A percentile compares a stretch with the other conserved stretches of the same genome.
Evolutionary conservation across 2,113 vertebrate species (phyloP).

Genomic region (Micronycteris hirsuta): DNA sequence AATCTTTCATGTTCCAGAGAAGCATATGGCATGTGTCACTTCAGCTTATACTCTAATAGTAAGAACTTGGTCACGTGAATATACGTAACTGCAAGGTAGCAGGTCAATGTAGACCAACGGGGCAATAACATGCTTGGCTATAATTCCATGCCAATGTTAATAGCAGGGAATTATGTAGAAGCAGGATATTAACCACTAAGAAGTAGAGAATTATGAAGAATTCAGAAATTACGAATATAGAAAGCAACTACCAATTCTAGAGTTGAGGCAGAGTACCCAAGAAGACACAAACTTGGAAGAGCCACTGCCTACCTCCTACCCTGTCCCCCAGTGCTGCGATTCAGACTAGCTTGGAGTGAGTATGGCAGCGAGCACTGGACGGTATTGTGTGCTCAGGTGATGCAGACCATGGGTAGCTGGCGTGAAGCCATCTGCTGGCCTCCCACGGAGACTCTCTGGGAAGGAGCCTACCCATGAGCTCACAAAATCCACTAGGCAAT

Average conservation of each 20-base stretch:
- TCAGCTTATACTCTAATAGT: neutral
- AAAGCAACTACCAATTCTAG: neutral
- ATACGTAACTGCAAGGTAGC: neutral
- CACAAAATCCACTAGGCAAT: neutral
- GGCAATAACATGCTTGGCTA: accelerated
- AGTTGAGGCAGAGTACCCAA: neutral
- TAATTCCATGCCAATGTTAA: neutral
- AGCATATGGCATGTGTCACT: neutral
- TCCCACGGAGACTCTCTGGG: neutral
- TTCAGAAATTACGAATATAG: neutral
- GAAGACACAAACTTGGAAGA: neutral
- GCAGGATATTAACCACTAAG: neutral
- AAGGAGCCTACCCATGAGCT: neutral
- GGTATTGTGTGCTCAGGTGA: neutral
- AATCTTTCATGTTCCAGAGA: neutral
- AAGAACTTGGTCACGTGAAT: neutral
- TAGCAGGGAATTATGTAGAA: neutral
- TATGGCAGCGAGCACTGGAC: neutral
- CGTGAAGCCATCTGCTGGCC: accelerated
- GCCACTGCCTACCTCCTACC: accelerated
- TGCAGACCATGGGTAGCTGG: neutral
- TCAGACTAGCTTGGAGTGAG: neutral
- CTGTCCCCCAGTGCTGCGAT: neutral
- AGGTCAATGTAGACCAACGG: neutral
- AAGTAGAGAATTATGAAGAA: neutral